Percentiles rank a stretch among this genome's conserved stretches.
phyloP scores from a whole-genome alignment of 2,888 invertebrate genomes.

The Diarsia brunnea region DNA sequence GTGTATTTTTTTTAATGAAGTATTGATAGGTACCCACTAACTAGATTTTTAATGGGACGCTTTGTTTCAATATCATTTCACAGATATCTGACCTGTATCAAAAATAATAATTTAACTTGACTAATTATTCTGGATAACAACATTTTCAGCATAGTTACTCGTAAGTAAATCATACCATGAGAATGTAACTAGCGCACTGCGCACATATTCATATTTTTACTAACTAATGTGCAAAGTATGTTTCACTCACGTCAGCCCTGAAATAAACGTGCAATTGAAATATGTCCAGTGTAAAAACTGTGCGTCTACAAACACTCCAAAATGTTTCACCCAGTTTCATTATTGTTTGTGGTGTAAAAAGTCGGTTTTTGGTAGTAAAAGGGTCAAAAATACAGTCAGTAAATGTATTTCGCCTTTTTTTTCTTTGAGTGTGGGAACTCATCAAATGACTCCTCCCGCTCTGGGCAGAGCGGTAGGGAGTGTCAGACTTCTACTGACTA shows the following conservation, averaged over 20 bases:
- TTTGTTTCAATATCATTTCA: not conserved
- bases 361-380: not conserved
- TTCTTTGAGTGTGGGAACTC: no score
- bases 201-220: constrained; percentile 51
- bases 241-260: constrained; percentile 33
- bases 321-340: not conserved
- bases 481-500: no score
- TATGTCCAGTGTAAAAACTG: constrained; percentile 39
- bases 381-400: not conserved
- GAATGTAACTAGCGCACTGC: constrained; percentile 52
- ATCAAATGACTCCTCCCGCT: no score
- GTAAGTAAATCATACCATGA: constrained; percentile 10
- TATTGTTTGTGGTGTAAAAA: constrained; percentile 25
- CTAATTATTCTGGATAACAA: not conserved
- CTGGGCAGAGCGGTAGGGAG: no score
- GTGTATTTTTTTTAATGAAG: not conserved
- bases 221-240: constrained; percentile 49
- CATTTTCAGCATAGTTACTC: not conserved
- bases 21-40: not conserved
- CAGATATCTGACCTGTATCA: not conserved
- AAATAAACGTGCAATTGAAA: constrained; percentile 40
- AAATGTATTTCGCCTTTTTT: not conserved
- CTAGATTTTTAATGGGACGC: not conserved
- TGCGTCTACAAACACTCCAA: not conserved
- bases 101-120: not conserved